These are phyloP conservation scores for Euphysa ruthae DNA, from an alignment of 30 jellyfish, hydroid and myxozoan species.

Conservation along the genomic window DNA sequence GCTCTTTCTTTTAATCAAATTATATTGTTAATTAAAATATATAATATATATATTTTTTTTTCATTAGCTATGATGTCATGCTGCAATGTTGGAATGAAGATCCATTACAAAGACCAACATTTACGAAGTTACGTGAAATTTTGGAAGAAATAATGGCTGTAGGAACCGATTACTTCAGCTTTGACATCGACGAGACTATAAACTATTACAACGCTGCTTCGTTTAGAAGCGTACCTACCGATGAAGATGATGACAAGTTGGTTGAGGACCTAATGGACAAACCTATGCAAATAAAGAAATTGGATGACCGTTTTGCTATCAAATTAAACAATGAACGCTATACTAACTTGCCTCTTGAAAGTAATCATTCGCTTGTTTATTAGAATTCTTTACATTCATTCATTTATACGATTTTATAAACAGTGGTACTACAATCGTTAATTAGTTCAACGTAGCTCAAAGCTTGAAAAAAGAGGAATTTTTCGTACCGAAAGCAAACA, in stretches of 20 bases:
- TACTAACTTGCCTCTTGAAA: no score
- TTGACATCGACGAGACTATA: slow-evolving; percentile 54
- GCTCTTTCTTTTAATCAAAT: no score
- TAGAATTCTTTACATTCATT: no score
- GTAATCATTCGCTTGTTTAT: no score
- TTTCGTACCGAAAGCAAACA: no score
- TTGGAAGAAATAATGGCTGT: slow-evolving; percentile 56
- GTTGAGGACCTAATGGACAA: not conserved
- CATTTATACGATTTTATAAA: no score
- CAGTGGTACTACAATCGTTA: no score
- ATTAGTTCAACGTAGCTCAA: no score
- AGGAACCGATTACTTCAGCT: slow-evolving; percentile 71
- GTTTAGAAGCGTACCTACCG: slow-evolving; percentile 52
- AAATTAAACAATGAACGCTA: not conserved
- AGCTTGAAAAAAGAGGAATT: no score
- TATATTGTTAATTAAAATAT: no score
- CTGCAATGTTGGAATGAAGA: slow-evolving; percentile 88
- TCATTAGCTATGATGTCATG: slow-evolving; percentile 71
- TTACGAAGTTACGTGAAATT: slow-evolving; percentile 64
- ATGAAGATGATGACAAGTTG: not conserved
- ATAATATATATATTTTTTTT: no score
- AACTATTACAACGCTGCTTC: slow-evolving; percentile 91
- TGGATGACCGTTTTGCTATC: not conserved
- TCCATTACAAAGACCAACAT: slow-evolving; percentile 84
- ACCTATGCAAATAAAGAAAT: not conserved